phyloP scores from a whole-genome alignment of 2,888 invertebrate species.

The Hyppa rectilinea region DNA sequence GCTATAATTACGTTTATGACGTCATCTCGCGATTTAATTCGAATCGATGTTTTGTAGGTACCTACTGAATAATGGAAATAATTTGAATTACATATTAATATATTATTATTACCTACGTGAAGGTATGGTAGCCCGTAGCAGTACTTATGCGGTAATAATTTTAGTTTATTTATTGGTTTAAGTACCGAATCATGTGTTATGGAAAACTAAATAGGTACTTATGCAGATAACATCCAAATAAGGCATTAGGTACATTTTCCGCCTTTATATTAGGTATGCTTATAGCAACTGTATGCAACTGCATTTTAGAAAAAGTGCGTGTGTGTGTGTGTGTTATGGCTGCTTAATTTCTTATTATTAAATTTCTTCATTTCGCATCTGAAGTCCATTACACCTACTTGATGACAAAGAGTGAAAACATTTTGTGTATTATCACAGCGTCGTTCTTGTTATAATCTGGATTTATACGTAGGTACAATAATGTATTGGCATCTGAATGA shows the following conservation, averaged over 20 bases:
- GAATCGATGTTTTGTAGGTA: constrained; percentile 45
- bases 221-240: neutral
- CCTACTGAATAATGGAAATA: constrained; percentile 27
- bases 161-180: neutral
- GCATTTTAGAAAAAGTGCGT: constrained; percentile 2
- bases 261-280: neutral
- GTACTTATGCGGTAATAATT: neutral
- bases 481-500: constrained; percentile 80
- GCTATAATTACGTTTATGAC: constrained; percentile 58
- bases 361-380: constrained; percentile 8
- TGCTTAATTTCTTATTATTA: constrained; percentile 1
- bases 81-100: constrained; percentile 32
- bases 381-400: constrained; percentile 18
- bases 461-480: constrained; percentile 55
- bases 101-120: constrained; percentile 1
- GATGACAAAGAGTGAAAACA: constrained; percentile 47
- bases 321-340: neutral
- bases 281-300: neutral
- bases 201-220: neutral
- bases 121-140: neutral
- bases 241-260: neutral
- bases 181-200: neutral
- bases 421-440: constrained; percentile 37
- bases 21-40: constrained; percentile 52
- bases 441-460: constrained; percentile 30